These are phyloP conservation scores for Crypturellus tataupa DNA, from an alignment of 2,797 vertebrate species.

Conservation along the genomic window DNA sequence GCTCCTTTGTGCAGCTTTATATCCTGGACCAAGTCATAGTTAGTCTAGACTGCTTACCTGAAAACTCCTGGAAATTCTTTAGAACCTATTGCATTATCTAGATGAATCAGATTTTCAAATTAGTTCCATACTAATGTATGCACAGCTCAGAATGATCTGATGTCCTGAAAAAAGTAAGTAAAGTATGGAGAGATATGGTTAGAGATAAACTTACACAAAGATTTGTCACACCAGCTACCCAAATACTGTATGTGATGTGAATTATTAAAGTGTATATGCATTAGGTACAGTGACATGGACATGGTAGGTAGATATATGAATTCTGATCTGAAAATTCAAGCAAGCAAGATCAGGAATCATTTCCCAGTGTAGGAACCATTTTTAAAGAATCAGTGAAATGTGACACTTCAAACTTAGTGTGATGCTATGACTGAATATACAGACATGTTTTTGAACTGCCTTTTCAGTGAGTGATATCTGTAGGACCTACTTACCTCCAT, in stretches of 20 bases:
- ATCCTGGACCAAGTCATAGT: not conserved
- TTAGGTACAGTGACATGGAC: not conserved
- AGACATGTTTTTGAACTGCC: not conserved
- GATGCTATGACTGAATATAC: not conserved
- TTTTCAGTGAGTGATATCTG: not conserved
- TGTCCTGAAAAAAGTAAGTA: not conserved
- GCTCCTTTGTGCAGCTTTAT: not conserved
- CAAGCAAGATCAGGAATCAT: not conserved
- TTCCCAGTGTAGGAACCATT: not conserved
- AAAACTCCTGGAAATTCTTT: not conserved
- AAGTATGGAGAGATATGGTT: not conserved
- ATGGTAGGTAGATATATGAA: not conserved
- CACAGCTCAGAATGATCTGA: not conserved
- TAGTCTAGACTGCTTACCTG: not conserved
- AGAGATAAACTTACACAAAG: not conserved
- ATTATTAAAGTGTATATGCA: not conserved
- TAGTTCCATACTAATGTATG: not conserved
- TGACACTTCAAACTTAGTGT: not conserved
- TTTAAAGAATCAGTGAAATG: not conserved
- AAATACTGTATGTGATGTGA: not conserved
- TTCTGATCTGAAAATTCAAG: not conserved
- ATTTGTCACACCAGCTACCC: not conserved
- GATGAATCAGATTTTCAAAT: not conserved
- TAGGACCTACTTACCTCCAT: not conserved
- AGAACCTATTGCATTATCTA: not conserved